Percentiles rank a stretch among this genome's conserved stretches.
phyloP scores from a whole-genome alignment of 2,113 vertebrate species.

The Anguilla japonica region DNA sequence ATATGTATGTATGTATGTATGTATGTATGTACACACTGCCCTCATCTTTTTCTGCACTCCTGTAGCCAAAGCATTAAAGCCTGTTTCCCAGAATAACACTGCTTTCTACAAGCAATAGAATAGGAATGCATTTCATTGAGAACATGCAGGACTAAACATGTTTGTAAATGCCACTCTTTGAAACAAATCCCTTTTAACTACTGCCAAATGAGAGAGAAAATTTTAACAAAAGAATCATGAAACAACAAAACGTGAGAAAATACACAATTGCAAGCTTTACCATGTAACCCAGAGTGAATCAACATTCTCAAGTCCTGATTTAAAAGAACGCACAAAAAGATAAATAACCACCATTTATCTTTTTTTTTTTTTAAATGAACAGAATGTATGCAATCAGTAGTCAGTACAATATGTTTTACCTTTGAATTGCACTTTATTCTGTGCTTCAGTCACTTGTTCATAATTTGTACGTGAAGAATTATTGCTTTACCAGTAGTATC shows the following conservation, averaged over 20 bases:
- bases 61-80: background rate
- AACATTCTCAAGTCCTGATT: background rate
- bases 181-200: conserved; percentile 9
- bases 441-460: background rate
- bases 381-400: too few relatives aligned
- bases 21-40: background rate
- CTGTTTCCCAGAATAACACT: background rate
- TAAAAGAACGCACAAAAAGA: background rate
- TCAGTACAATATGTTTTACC: too few relatives aligned
- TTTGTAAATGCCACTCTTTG: conserved; percentile 10
- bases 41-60: background rate
- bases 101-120: background rate
- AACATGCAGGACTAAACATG: background rate
- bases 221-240: background rate
- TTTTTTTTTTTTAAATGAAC: too few relatives aligned
- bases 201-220: background rate
- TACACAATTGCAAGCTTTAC: conserved; percentile 20
- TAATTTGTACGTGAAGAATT: background rate
- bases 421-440: too few relatives aligned
- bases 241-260: conserved; percentile 20
- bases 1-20: background rate
- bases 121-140: background rate
- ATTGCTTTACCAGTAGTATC: background rate
- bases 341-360: background rate
- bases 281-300: background rate